Conservation (phyloP, 2,797 vertebrate genomes). For the Hippocampus kuda region DNA sequence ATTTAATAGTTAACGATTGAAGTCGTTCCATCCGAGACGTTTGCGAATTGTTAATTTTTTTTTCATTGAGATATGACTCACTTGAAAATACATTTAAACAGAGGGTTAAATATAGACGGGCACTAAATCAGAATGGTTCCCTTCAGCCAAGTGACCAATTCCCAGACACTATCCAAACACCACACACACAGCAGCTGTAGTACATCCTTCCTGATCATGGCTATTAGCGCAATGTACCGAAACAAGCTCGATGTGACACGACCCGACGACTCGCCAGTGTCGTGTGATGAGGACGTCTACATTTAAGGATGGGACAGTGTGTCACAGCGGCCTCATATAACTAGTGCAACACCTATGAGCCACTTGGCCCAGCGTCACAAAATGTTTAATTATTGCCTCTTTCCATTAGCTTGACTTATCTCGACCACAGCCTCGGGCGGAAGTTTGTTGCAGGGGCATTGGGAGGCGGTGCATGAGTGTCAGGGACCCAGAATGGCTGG, state of each 20-base stretch:
- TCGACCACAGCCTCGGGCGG: slow-evolving; percentile 24
- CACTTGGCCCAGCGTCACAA: slow-evolving; percentile 45
- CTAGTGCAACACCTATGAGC: slow-evolving; percentile 55
- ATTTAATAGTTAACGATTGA: not conserved
- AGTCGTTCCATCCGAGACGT: not conserved
- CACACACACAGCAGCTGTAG: slow-evolving; percentile 10
- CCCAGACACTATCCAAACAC: not conserved
- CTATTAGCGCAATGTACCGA: slow-evolving; percentile 20
- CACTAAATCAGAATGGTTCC: not conserved
- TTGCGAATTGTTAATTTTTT: not conserved
- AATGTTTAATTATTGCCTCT: slow-evolving; percentile 65
- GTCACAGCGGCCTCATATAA: slow-evolving; percentile 63
- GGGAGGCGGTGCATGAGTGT: slow-evolving; percentile 15
- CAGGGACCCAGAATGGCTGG: slow-evolving; percentile 15
- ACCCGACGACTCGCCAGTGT: slow-evolving; percentile 43
- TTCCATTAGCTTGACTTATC: slow-evolving; percentile 55
- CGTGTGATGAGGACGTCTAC: slow-evolving; percentile 42
- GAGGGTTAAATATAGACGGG: not conserved
- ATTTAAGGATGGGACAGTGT: slow-evolving; percentile 54
- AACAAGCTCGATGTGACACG: slow-evolving; percentile 39
- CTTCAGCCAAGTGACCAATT: not conserved
- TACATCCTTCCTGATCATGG: slow-evolving; percentile 16
- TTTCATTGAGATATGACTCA: not conserved
- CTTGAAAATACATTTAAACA: not conserved
- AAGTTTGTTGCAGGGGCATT: slow-evolving; percentile 22